Conservation (phyloP, 1,140 invertebrate genomes). For the Laupala kohalensis region DNA sequence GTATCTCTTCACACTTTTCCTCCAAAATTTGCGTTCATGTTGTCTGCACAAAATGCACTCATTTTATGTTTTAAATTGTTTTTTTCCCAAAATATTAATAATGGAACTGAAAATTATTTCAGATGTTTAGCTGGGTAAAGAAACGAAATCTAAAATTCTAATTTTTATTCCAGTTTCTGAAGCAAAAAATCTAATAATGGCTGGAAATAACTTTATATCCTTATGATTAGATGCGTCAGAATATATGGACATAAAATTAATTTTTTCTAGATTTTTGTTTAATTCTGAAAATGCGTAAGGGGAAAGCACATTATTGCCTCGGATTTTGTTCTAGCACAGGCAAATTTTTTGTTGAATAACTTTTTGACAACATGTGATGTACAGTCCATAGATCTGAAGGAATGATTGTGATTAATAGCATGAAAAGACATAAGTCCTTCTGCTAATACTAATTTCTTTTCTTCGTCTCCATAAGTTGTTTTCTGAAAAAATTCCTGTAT, state of each 20-base stretch:
- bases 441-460: slow-evolving; percentile 10
- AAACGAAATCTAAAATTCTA: slow-evolving; percentile 16
- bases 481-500: too few species aligned
- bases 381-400: slow-evolving; percentile 20
- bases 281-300: slow-evolving; percentile 6
- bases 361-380: slow-evolving; percentile 17
- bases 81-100: slow-evolving; percentile 10
- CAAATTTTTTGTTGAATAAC: slow-evolving; percentile 19
- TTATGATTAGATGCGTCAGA: slow-evolving; percentile 19
- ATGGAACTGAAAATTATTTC: slow-evolving; percentile 17
- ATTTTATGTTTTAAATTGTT: slow-evolving; percentile 16
- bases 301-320: slow-evolving; percentile 16
- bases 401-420: slow-evolving; percentile 17
- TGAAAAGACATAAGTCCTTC: slow-evolving; percentile 18
- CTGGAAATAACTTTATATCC: slow-evolving; percentile 17
- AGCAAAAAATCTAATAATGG: slow-evolving; percentile 17
- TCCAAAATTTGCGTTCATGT: slow-evolving; percentile 20
- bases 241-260: slow-evolving; percentile 16
- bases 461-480: slow-evolving; percentile 9
- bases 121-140: slow-evolving; percentile 17
- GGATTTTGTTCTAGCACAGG: slow-evolving; percentile 18
- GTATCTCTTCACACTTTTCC: slow-evolving; percentile 9
- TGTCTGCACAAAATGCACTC: slow-evolving; percentile 21
- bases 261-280: slow-evolving; percentile 10
- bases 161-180: slow-evolving; percentile 15